phyloP scores from a whole-genome alignment of 2,888 invertebrate species.

The Dexiosoma caninum region DNA sequence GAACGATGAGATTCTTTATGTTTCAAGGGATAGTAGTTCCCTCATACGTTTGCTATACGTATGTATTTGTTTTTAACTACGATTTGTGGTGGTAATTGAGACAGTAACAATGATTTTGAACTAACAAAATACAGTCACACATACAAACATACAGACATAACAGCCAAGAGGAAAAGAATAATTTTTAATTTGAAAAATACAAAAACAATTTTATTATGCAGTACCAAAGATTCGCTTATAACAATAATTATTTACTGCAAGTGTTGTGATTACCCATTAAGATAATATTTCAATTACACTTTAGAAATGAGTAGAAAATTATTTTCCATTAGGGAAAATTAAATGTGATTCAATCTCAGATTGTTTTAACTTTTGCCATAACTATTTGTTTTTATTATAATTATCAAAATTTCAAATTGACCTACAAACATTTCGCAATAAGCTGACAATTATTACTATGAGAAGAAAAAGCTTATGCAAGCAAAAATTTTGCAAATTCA shows the following conservation, averaged over 20 bases:
- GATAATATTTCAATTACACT: constrained; percentile 59
- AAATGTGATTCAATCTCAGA: constrained; percentile 2
- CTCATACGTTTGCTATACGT: neutral
- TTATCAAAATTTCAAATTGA: no score
- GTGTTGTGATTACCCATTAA: constrained; percentile 40
- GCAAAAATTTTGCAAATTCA: no score
- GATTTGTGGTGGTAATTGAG: constrained; percentile 29
- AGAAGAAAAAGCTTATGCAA: no score
- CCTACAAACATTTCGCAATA: no score
- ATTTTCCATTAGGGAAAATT: constrained; percentile 21
- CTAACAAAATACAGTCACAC: no score
- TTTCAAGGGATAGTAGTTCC: neutral
- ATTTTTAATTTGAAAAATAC: constrained; percentile 39
- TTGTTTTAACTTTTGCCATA: neutral
- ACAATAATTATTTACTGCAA: neutral
- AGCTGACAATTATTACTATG: no score
- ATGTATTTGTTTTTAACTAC: constrained; percentile 32
- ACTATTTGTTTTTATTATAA: neutral
- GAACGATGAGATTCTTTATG: neutral
- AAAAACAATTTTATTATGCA: constrained; percentile 28
- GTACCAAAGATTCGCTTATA: neutral
- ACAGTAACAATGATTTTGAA: constrained; percentile 6
- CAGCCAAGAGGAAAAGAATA: neutral
- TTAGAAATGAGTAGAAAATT: constrained; percentile 20
- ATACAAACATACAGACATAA: no score